phyloP scores from a whole-genome alignment of 2,797 vertebrate genomes.

The Myotis daubentonii region DNA sequence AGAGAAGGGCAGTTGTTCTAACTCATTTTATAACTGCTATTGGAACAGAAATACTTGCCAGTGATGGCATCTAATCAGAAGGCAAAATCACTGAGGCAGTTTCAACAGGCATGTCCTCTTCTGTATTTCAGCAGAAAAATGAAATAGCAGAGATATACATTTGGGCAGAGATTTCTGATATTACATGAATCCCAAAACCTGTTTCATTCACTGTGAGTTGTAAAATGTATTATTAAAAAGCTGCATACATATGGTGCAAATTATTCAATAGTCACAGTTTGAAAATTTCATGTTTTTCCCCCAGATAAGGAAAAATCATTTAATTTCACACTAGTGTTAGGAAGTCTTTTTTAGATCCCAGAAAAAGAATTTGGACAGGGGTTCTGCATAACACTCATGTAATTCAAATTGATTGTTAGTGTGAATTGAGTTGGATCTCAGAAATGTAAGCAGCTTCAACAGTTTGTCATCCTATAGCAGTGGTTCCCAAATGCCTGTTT shows the following conservation, averaged over 20 bases:
- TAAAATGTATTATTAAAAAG: background rate
- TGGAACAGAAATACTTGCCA: background rate
- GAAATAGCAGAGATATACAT: background rate
- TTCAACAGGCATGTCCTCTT: background rate
- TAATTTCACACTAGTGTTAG: conserved; percentile 24
- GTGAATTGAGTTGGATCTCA: background rate
- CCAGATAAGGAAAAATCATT: conserved; percentile 25
- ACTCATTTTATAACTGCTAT: background rate
- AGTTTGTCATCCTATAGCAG: background rate
- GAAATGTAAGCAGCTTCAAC: background rate
- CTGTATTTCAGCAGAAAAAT: background rate
- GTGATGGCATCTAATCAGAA: background rate
- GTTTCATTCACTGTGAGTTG: background rate
- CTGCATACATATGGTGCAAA: background rate
- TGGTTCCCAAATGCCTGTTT: background rate
- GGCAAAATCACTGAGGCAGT: background rate
- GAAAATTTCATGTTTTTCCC: conserved; percentile 19
- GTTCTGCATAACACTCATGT: background rate
- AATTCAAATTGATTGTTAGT: conserved; percentile 22
- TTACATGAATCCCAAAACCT: background rate
- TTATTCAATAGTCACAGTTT: background rate
- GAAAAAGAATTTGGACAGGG: conserved; percentile 27
- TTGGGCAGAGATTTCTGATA: background rate
- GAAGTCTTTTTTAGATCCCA: background rate
- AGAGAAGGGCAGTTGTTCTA: background rate